phyloP scores from a whole-genome alignment of 1,140 invertebrate genomes.

The Dolichoris vasculosae region DNA sequence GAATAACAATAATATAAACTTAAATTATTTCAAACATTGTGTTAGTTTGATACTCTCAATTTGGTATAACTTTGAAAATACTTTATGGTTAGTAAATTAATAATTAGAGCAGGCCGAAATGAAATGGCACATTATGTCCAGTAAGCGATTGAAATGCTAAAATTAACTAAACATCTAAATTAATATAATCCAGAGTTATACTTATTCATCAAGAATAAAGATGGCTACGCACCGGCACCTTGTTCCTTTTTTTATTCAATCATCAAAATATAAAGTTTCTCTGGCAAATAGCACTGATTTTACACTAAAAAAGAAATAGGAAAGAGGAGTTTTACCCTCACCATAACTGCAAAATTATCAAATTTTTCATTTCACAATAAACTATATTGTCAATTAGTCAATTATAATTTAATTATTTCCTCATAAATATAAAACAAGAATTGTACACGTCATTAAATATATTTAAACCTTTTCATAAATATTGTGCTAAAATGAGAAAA shows the following conservation, averaged over 20 bases:
- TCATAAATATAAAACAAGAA: too few species aligned
- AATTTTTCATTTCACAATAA: too few species aligned
- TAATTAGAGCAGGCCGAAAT: slow-evolving; percentile 5
- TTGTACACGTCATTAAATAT: too few species aligned
- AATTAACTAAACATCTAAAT: slow-evolving; percentile 46
- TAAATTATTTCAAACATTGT: too few species aligned
- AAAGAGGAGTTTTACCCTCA: background rate
- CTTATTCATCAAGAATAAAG: slow-evolving; percentile 26
- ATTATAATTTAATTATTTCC: too few species aligned
- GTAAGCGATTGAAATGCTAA: slow-evolving; percentile 38
- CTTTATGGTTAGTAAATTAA: slow-evolving; percentile 11
- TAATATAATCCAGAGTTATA: slow-evolving; percentile 27
- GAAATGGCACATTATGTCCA: slow-evolving; percentile 18
- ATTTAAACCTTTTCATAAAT: too few species aligned
- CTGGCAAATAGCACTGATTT: background rate
- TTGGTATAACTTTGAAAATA: background rate
- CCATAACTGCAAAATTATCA: too few species aligned
- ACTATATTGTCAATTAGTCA: too few species aligned
- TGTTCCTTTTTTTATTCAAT: slow-evolving; percentile 3
- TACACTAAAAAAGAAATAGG: background rate
- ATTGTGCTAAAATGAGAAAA: too few species aligned
- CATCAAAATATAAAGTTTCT: slow-evolving; percentile 41
- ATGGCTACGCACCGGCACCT: background rate
- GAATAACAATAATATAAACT: too few species aligned
- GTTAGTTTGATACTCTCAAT: background rate